Evolutionary conservation across 2,797 vertebrate genomes (phyloP).

Genomic region (Iguana delicatissima): DNA sequence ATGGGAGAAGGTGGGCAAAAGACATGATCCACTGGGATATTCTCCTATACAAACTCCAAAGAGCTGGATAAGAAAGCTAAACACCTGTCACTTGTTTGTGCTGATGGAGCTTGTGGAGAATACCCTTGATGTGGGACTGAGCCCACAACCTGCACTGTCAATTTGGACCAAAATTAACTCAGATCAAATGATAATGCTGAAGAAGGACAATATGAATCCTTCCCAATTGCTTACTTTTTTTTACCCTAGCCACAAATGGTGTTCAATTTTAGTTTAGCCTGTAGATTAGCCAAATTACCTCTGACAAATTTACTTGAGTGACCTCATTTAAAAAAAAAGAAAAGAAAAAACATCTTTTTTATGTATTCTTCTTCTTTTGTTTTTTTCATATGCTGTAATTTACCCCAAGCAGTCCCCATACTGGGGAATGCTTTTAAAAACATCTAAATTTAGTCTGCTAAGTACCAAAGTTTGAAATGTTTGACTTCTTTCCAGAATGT

Average conservation of each 20-base stretch:
- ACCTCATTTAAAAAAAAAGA: background rate
- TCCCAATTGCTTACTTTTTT: background rate
- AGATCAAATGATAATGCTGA: background rate
- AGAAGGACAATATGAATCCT: background rate
- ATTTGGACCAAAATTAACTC: background rate
- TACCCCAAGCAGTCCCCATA: background rate
- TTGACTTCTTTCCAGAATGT: background rate
- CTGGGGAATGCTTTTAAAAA: background rate
- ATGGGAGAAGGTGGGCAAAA: background rate
- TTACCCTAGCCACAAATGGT: background rate
- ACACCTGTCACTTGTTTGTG: constrained; percentile 2
- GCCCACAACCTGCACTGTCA: background rate
- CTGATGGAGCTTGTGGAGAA: background rate
- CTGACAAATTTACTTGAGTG: background rate
- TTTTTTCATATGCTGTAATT: constrained; percentile 11
- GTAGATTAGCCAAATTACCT: background rate
- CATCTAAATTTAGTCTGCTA: background rate
- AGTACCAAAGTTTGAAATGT: background rate
- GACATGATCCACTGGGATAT: background rate
- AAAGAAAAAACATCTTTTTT: background rate
- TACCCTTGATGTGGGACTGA: background rate
- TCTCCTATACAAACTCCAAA: background rate
- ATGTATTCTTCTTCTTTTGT: background rate
- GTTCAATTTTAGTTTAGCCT: background rate
- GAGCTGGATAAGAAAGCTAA: background rate